Conservation (phyloP, 1,140 invertebrate species). For the Brachionus angularis region DNA sequence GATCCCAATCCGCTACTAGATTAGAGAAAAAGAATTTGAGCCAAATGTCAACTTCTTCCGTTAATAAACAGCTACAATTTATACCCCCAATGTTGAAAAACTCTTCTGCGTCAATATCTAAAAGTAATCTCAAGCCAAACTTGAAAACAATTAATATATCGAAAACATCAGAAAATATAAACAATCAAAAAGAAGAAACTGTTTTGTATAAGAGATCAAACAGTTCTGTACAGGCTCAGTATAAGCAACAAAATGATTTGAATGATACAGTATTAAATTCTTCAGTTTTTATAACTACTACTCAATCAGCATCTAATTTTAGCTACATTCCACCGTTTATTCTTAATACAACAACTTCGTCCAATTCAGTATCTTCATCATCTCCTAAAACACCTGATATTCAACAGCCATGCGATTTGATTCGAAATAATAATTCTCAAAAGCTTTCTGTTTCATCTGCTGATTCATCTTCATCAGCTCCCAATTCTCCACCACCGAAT, state of each 20-base stretch:
- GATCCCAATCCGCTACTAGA: slow-evolving; percentile 19
- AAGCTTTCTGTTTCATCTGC: slow-evolving; percentile 27
- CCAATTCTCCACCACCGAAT: slow-evolving; percentile 38
- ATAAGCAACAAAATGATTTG: slow-evolving; percentile 11
- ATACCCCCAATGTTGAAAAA: slow-evolving; percentile 2
- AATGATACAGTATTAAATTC: too few species aligned
- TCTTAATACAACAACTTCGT: too few species aligned
- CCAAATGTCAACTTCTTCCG: too few species aligned
- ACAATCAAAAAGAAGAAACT: background rate
- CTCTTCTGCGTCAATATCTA: background rate
- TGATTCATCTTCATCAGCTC: slow-evolving; percentile 18
- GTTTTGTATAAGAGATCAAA: slow-evolving; percentile 16
- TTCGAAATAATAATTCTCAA: background rate
- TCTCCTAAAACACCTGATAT: background rate
- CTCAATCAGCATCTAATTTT: too few species aligned
- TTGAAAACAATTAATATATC: slow-evolving; percentile 8
- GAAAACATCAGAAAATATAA: background rate
- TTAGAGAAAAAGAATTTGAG: slow-evolving; percentile 21
- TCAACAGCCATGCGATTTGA: background rate
- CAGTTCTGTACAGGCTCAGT: too few species aligned
- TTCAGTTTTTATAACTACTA: too few species aligned
- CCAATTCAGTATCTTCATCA: slow-evolving; percentile 29
- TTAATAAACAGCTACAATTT: slow-evolving; percentile 18
- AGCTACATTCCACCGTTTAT: too few species aligned
- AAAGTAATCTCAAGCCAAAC: background rate